These are phyloP conservation scores for Labeo catla DNA, from an alignment of 2,113 vertebrate species.

Conservation along the genomic window DNA sequence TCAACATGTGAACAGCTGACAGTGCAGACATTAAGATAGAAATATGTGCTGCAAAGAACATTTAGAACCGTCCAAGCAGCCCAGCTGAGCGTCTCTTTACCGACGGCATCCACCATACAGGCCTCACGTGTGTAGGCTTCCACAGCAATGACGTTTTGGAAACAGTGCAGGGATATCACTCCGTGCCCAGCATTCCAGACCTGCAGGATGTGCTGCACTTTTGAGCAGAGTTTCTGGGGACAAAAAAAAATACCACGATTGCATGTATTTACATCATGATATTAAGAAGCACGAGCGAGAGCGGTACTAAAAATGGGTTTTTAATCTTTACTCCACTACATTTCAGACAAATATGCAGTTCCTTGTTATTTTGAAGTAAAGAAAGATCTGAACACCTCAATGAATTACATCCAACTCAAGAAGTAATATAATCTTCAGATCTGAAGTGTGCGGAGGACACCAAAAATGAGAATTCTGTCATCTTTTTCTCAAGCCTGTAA, in stretches of 20 bases:
- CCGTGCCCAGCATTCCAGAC: conserved; percentile 85
- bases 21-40: background rate
- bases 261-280: background rate
- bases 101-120: conserved; percentile 89
- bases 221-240: conserved; percentile 80
- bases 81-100: conserved; percentile 63
- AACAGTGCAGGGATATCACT: conserved; percentile 88
- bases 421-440: too few relatives aligned
- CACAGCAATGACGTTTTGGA: conserved; percentile 85
- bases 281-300: background rate
- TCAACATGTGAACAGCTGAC: background rate
- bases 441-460: too few relatives aligned
- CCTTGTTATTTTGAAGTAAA: too few relatives aligned
- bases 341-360: too few relatives aligned
- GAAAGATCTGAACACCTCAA: too few relatives aligned
- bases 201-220: conserved; percentile 87
- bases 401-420: too few relatives aligned
- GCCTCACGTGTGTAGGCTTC: conserved; percentile 91
- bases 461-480: too few relatives aligned
- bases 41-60: background rate
- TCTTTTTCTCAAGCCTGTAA: too few relatives aligned
- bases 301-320: background rate
- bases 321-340: background rate
- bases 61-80: background rate
- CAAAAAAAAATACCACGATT: background rate